phyloP scores from a whole-genome alignment of 2,888 invertebrate genomes.

The Diabrotica balteata region DNA sequence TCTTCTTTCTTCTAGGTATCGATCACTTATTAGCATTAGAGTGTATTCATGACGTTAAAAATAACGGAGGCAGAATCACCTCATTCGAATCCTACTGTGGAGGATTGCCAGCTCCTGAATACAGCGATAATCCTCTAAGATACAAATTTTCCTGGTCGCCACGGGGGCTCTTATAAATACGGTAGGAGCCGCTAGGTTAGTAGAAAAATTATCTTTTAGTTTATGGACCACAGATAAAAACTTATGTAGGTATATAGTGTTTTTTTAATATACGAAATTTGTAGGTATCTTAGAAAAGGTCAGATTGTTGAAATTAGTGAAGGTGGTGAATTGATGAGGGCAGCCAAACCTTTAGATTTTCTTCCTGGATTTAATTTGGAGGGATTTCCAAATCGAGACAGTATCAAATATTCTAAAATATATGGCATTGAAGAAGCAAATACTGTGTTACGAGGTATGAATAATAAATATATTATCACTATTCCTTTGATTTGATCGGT shows the following conservation, averaged over 20 bases:
- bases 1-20: slow-evolving; percentile 55
- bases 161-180: slow-evolving; percentile 91
- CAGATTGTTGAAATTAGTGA: slow-evolving; percentile 83
- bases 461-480: neutral
- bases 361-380: slow-evolving; percentile 96
- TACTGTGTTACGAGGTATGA: slow-evolving; percentile 79
- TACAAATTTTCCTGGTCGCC: slow-evolving; percentile 99
- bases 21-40: slow-evolving; percentile 93
- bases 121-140: slow-evolving; percentile 86
- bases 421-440: slow-evolving; percentile 86
- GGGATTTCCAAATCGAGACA: slow-evolving; percentile 97
- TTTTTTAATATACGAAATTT: too few relatives aligned
- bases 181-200: slow-evolving; percentile 83
- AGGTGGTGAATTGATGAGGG: slow-evolving; percentile 89
- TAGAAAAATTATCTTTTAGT: neutral
- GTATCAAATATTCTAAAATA: slow-evolving; percentile 83
- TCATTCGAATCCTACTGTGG: slow-evolving; percentile 98
- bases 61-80: slow-evolving; percentile 88
- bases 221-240: too few relatives aligned
- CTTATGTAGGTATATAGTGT: too few relatives aligned
- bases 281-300: slow-evolving; percentile 51
- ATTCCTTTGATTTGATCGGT: too few relatives aligned
- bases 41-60: slow-evolving; percentile 92
- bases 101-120: slow-evolving; percentile 96
- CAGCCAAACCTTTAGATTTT: slow-evolving; percentile 82